These are phyloP conservation scores for Cololabis saira DNA, from an alignment of 2,113 vertebrate genomes.

Conservation along the genomic window DNA sequence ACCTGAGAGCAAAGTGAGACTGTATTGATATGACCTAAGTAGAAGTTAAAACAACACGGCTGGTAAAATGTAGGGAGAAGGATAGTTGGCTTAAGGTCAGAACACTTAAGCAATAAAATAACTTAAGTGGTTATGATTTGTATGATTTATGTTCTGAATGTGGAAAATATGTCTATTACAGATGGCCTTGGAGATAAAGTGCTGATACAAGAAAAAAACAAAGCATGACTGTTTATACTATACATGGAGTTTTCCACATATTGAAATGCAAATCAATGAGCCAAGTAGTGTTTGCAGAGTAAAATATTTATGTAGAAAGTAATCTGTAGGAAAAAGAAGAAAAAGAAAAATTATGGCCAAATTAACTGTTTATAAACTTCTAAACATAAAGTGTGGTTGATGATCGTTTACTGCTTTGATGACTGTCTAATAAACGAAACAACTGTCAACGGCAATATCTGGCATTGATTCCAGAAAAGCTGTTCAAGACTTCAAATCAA, in stretches of 20 bases:
- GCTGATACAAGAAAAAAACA: no score
- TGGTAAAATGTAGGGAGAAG: constrained; percentile 27
- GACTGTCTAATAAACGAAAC: neutral
- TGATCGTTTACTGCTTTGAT: neutral
- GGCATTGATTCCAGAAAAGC: constrained; percentile 20
- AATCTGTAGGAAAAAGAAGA: neutral
- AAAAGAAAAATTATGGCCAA: constrained; percentile 3
- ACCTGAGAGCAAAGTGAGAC: constrained; percentile 28
- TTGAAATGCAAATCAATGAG: no score
- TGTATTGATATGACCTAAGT: constrained; percentile 24
- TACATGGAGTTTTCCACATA: no score
- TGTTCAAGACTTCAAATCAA: constrained; percentile 23
- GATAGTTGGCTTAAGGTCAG: constrained; percentile 47
- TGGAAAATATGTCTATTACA: constrained; percentile 17
- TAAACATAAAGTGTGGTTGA: no score
- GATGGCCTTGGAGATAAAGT: no score
- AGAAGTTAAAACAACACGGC: constrained; percentile 61
- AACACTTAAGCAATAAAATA: constrained; percentile 39
- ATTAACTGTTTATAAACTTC: no score
- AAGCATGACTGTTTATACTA: no score
- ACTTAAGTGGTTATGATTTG: constrained; percentile 24
- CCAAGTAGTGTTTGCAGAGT: no score
- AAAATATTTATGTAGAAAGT: no score
- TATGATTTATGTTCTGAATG: constrained; percentile 32
- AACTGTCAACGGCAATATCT: constrained; percentile 19